phyloP scores from a whole-genome alignment of 2,113 vertebrate genomes.

The Pimephales promelas region DNA sequence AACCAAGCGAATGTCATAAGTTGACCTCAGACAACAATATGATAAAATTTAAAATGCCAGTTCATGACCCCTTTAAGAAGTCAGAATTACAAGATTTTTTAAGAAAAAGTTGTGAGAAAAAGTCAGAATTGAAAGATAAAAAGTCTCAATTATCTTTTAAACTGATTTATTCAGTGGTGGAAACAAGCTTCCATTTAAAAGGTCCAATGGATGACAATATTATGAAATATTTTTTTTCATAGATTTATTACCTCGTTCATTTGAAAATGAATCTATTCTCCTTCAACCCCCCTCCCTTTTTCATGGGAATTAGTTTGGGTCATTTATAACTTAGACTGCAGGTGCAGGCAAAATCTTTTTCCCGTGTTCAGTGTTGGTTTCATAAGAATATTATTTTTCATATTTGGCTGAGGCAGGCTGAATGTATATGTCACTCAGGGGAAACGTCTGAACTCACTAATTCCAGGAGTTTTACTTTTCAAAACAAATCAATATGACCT shows the following conservation, averaged over 20 bases:
- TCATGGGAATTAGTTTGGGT: not conserved
- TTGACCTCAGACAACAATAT: no score
- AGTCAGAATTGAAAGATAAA: no score
- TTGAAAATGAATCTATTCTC: not conserved
- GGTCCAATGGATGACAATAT: not conserved
- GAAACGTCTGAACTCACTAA: conserved; percentile 61
- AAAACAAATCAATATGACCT: conserved; percentile 75
- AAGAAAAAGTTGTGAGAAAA: no score
- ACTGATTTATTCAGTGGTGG: no score
- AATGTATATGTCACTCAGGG: conserved; percentile 52
- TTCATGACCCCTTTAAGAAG: no score
- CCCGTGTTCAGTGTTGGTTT: not conserved
- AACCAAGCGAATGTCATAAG: no score
- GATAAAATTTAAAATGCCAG: no score
- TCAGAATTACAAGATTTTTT: no score
- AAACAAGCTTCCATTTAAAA: not conserved
- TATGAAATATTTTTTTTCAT: no score
- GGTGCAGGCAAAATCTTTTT: not conserved
- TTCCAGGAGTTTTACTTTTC: conserved; percentile 67
- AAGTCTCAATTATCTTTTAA: no score
- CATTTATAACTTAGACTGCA: conserved; percentile 11
- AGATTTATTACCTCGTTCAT: not conserved
- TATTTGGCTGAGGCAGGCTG: conserved; percentile 31
- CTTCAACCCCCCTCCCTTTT: not conserved
- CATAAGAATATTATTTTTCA: conserved; percentile 27